Percentiles rank a stretch among this genome's conserved stretches.
These are phyloP conservation scores for Tortricodes alternella DNA, from an alignment of 2,888 invertebrate genomes.

Conservation along the genomic window DNA sequence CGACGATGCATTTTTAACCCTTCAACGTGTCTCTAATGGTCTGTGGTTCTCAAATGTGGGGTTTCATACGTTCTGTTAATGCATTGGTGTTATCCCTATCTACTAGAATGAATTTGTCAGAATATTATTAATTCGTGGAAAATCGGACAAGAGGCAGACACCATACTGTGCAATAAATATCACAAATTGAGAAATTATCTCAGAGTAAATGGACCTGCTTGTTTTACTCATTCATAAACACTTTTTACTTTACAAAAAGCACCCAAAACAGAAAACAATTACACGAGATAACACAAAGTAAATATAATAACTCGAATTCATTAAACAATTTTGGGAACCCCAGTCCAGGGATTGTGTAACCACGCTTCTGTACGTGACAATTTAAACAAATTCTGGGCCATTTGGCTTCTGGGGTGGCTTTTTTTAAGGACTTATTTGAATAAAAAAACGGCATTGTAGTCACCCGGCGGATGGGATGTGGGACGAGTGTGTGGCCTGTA, in stretches of 20 bases:
- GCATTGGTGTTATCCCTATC: too few relatives aligned
- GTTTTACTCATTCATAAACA: neutral
- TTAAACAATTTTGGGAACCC: conserved; percentile 52
- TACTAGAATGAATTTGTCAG: too few relatives aligned
- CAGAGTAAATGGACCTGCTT: too few relatives aligned
- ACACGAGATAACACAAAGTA: neutral
- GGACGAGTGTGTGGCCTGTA: conserved; percentile 73
- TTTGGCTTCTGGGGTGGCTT: conserved; percentile 80
- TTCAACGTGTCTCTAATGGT: conserved; percentile 65
- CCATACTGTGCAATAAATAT: too few relatives aligned
- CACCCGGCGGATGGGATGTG: conserved; percentile 68
- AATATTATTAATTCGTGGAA: too few relatives aligned
- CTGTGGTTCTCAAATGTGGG: conserved; percentile 57
- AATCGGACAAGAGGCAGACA: too few relatives aligned
- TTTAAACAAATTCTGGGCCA: conserved; percentile 83
- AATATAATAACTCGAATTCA: conserved; percentile 14
- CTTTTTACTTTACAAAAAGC: neutral
- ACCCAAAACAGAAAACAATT: neutral
- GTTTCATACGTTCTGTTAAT: too few relatives aligned
- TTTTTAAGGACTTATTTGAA: conserved; percentile 76
- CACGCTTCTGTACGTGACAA: conserved; percentile 81
- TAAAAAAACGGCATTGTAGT: conserved; percentile 70
- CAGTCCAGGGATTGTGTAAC: conserved; percentile 69
- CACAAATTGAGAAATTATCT: too few relatives aligned
- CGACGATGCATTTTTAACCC: conserved; percentile 82